Base-by-base conservation (phyloP, 2,888 invertebrate species). In the Meghimatium bilineatum region DNA sequence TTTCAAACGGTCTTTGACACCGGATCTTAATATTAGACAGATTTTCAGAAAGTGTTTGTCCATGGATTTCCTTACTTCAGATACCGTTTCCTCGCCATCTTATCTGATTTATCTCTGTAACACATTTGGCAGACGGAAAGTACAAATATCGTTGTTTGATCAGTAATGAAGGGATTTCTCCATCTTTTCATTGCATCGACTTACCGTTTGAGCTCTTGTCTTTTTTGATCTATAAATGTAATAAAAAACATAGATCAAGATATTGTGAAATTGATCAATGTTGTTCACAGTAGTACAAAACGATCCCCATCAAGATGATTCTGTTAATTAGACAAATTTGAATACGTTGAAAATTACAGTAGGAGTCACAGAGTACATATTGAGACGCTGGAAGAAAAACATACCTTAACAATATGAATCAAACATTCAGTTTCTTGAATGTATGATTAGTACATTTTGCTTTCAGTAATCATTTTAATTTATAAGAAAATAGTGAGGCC, bases 1-100 rank as follows among this genome's bases (percentile, higher is more conserved):
- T 60, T 52, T 60, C 74, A 52, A 74, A 72, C 81, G 74, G 56
- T 60, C 81, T 81, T 81, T 81, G 81, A 81, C 81, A 81, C 74
- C 38, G 38, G 63, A 81, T 81, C 81, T 74, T 44, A 10, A 81
- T 36, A 66, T 66, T 75, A 76, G 52, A 75, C 82, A 32, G 26
- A 72, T 72, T 72, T 26, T 1, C 36, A n/a, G 60, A 69, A 26
- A 23, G 36, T 52, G 52, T 56, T 56, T 71, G 26, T 34, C 38
- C 67, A 23, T 8, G 38, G 56, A 72, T 80, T 80, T 12, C 71
- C 12, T 80, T 80, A 56, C 71, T 56, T 32, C 63, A 34, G 60
- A 23, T 36, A 26, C 34, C 36, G 56, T 38, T 29, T 77, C 14
- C 69, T 20, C 5, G 44, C n/a, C n/a, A 12, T 60, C 34, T 36